Evolutionary conservation across 2,888 invertebrate species (phyloP), one percentile per base, ranked within the genome.

Genomic region (Hirtodrosophila confusa): DNA sequence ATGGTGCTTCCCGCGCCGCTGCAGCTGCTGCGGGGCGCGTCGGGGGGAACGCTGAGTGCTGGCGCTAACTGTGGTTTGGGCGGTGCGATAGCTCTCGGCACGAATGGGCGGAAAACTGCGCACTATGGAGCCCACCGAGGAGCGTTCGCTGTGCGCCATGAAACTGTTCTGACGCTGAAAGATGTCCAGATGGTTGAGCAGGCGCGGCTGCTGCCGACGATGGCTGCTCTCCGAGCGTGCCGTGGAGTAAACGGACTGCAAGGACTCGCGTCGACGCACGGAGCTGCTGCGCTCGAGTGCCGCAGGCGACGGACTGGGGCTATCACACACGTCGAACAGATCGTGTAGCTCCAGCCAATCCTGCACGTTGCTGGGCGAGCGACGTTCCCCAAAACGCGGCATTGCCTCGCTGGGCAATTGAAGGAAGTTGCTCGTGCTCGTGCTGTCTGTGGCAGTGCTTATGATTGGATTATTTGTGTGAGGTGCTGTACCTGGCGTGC

Each of bases 311-410:
- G 60, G 33, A 9, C 31, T 12, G 66, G 29, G n/a, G 43, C 43
- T 60, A 39, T 77, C 75, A 3, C 63, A 58, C 9, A 58, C 69
- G 49, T 89, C 82, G 36, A 90, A 90, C 6, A 88, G 79, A 65
- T 90, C 89, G 40, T 91, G 91, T 40, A 91, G 66, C 53, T 91
- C 90, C 49, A 92, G 84, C 91, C 91, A 92, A 78, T 92, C 91
- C 60, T 84, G 86, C 10, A 92, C 91, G 61, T 91, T 91, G 72
- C 89, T 91, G 29, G 91, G 91, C 36, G 91, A 91, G 17, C 90
- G 89, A 11, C 86, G 88, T 8, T 91, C 90, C 11, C 91, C 91
- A 45, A 91, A 91, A 27, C 89, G 89, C 1, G 91, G 91, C 53
- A 82, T 80, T 37, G 72, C 63, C 39, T 77, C 78, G 1, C 3